Percentiles rank a stretch among this genome's conserved stretches.
Conservation (phyloP, 1,140 invertebrate genomes). For the Schlechtendalia chinensis region DNA sequence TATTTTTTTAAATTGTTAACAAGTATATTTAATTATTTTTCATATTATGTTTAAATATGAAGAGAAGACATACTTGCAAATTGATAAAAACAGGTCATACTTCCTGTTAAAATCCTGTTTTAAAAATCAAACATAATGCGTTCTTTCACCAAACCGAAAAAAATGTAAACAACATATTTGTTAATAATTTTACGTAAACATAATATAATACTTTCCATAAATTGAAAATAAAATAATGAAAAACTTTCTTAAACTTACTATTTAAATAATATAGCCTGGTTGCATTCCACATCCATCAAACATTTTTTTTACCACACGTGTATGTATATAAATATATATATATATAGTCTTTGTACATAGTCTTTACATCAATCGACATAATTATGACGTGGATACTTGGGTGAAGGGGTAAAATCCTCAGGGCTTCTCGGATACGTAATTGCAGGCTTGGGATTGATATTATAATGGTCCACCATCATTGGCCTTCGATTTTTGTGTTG, state of each 20-base stretch:
- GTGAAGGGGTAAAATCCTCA: slow-evolving; percentile 41
- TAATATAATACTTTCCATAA: neutral
- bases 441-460: slow-evolving; percentile 26
- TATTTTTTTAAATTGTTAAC: too few species aligned
- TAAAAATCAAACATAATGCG: neutral
- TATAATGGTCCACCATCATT: slow-evolving; percentile 33
- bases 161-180: neutral
- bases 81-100: neutral
- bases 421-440: slow-evolving; percentile 42
- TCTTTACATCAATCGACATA: slow-evolving; percentile 27
- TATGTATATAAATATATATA: neutral
- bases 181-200: neutral
- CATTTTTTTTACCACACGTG: neutral
- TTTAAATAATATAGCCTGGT: slow-evolving; percentile 16
- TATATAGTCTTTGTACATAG: neutral
- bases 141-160: neutral
- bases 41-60: neutral
- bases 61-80: neutral
- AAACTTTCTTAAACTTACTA: neutral
- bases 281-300: slow-evolving; percentile 17
- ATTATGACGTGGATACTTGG: slow-evolving; percentile 23
- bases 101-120: neutral
- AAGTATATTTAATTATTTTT: neutral
- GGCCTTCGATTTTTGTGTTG: slow-evolving; percentile 48
- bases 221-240: neutral